Evolutionary conservation across 2,113 vertebrate genomes (phyloP).

Genomic region (Lophura nycthemera): DNA sequence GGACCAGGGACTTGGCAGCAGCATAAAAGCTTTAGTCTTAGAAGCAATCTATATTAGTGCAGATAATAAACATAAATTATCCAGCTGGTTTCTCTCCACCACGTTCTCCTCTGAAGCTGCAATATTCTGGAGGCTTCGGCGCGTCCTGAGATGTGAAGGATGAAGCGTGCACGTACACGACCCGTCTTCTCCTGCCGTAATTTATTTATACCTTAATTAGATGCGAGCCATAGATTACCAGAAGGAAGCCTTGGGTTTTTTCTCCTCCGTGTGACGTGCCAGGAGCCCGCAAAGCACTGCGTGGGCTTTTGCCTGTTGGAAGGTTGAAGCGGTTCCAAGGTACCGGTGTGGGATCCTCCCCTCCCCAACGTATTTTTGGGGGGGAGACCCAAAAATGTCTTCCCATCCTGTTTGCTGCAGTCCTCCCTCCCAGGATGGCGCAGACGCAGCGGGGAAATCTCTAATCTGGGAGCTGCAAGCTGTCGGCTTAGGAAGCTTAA

Average conservation of each 20-base stretch:
- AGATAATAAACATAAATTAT: background rate
- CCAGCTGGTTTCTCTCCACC: background rate
- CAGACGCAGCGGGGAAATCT: background rate
- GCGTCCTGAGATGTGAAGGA: background rate
- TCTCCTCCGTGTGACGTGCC: rapidly evolving
- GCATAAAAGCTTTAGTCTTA: background rate
- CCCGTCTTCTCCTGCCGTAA: background rate
- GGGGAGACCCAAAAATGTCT: background rate
- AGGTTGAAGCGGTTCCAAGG: background rate
- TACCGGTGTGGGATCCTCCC: background rate
- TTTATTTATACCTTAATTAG: background rate
- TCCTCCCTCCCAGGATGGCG: background rate
- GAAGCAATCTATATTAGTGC: background rate
- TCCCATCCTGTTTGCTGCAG: background rate
- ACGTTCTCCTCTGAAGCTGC: background rate
- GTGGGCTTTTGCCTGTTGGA: background rate
- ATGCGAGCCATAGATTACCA: background rate
- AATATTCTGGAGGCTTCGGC: background rate
- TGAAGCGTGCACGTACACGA: background rate
- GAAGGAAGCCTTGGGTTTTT: background rate
- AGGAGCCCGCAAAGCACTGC: background rate
- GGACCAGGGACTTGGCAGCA: background rate
- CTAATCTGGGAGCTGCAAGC: background rate
- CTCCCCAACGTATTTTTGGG: background rate
- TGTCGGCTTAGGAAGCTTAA: background rate